Evolutionary conservation across 2,797 vertebrate species (phyloP).

Genomic region (Florisuga fusca): DNA sequence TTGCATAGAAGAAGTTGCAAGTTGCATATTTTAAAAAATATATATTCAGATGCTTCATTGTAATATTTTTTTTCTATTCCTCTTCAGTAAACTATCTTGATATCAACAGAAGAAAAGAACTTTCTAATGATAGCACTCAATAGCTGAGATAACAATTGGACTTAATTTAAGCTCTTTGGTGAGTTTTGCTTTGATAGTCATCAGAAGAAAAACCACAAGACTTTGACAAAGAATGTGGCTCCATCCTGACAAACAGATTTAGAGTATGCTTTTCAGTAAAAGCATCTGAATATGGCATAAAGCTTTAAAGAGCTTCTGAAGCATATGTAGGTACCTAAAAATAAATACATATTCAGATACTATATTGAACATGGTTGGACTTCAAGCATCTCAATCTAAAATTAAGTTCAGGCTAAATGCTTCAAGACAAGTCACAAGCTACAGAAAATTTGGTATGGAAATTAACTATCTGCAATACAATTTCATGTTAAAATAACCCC

Average conservation of each 20-base stretch:
- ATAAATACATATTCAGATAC: not conserved
- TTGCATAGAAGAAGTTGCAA: too few species aligned
- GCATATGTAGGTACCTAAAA: rapidly evolving
- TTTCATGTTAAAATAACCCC: not conserved
- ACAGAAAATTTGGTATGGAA: not conserved
- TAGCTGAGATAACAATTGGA: not conserved
- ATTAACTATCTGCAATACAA: not conserved
- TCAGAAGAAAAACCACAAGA: not conserved
- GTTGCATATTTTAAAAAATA: not conserved
- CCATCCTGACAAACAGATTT: not conserved
- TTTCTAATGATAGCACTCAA: too few species aligned
- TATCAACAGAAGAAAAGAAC: not conserved
- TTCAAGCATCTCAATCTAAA: not conserved
- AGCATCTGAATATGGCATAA: not conserved
- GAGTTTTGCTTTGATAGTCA: not conserved
- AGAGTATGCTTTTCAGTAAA: not conserved
- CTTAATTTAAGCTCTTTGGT: not conserved
- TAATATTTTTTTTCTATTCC: not conserved
- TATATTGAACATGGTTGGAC: not conserved
- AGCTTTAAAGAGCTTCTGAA: not conserved
- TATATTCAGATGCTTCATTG: not conserved
- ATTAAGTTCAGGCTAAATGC: not conserved
- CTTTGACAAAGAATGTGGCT: not conserved
- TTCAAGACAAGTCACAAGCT: not conserved
- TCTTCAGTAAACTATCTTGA: not conserved